These are phyloP conservation scores for Dromaius novaehollandiae DNA, from an alignment of 2,113 vertebrate genomes.

Conservation along the genomic window DNA sequence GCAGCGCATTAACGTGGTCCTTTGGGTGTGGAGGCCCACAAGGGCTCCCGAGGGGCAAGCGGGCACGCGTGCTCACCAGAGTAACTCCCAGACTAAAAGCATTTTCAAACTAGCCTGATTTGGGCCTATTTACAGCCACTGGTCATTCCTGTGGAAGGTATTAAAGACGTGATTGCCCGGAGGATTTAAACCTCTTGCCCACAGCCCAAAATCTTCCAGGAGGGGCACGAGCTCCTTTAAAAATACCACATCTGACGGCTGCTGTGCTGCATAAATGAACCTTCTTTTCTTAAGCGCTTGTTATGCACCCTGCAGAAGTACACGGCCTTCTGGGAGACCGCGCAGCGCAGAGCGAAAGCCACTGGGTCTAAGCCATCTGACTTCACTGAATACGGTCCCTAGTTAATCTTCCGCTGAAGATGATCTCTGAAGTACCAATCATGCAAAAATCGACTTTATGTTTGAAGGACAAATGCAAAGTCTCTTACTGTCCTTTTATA, in stretches of 20 bases:
- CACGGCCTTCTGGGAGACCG: background rate
- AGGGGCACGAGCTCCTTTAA: background rate
- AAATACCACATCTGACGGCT: background rate
- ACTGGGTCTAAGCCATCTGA: background rate
- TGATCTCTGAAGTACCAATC: slow-evolving; percentile 28
- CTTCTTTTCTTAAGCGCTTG: background rate
- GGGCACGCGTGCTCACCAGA: background rate
- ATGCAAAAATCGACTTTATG: slow-evolving; percentile 67
- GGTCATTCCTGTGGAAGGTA: background rate
- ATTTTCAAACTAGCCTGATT: background rate
- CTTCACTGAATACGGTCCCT: background rate
- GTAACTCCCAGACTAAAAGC: background rate
- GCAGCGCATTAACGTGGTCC: background rate
- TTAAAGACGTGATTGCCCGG: background rate
- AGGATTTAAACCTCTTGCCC: background rate
- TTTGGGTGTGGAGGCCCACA: background rate
- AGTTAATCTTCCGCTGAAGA: background rate
- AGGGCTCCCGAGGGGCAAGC: background rate
- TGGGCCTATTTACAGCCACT: background rate
- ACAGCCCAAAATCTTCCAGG: background rate
- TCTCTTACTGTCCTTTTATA: slow-evolving; percentile 51
- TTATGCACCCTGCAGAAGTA: background rate
- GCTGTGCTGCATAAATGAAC: background rate
- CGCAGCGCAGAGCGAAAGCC: background rate
- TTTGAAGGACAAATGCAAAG: slow-evolving; percentile 73